These are phyloP conservation scores for Heliconius congener DNA, from an alignment of 1,140 invertebrate genomes.

Conservation along the genomic window DNA sequence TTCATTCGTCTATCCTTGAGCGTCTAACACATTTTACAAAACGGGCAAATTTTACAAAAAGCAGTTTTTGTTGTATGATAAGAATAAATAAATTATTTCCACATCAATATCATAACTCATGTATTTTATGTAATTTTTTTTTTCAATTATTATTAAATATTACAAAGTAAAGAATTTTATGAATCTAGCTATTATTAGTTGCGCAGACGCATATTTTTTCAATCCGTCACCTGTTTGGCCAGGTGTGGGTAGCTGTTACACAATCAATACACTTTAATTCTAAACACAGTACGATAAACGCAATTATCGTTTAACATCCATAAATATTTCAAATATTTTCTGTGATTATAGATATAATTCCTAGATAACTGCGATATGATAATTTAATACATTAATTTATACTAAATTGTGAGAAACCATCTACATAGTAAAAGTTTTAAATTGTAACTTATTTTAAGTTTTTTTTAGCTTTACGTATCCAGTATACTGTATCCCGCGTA, in stretches of 20 bases:
- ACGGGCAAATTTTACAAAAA: background rate
- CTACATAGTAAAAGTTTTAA: background rate
- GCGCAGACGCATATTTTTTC: slow-evolving; percentile 20
- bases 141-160: background rate
- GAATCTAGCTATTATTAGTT: background rate
- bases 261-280: slow-evolving; percentile 4
- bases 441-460: too few relatives aligned
- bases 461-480: too few relatives aligned
- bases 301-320: background rate
- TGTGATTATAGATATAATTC: slow-evolving; percentile 14
- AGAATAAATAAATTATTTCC: too few relatives aligned
- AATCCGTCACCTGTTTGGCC: slow-evolving; percentile 13
- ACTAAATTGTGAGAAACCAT: background rate
- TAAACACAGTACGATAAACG: background rate
- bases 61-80: background rate
- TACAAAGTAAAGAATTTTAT: background rate
- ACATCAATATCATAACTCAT: too few relatives aligned
- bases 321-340: slow-evolving; percentile 30
- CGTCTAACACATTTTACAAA: too few relatives aligned
- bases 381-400: background rate
- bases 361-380: slow-evolving; percentile 20
- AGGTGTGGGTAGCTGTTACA: slow-evolving; percentile 3
- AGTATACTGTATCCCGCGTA: too few relatives aligned
- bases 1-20: background rate
- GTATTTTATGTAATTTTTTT: too few relatives aligned